Percentiles rank a stretch among this genome's conserved stretches.
Conservation (phyloP, 2,888 invertebrate genomes). For the Temnothorax ravouxi region DNA sequence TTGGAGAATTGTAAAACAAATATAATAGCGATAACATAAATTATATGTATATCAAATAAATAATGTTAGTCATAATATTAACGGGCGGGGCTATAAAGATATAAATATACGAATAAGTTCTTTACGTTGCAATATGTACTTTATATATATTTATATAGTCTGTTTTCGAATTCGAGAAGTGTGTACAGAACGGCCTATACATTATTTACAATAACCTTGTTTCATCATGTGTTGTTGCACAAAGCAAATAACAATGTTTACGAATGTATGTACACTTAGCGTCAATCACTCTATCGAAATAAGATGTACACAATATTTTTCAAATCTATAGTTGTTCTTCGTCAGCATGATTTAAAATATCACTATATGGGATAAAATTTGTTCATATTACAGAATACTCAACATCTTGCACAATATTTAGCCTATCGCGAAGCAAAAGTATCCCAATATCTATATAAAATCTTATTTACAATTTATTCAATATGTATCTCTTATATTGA, state of each 20-base stretch:
- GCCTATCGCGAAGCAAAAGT: not conserved
- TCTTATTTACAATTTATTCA: conserved; percentile 18
- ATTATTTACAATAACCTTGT: conserved; percentile 67
- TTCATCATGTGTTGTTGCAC: conserved; percentile 41
- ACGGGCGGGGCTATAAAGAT: conserved; percentile 39
- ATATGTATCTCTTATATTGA: conserved; percentile 13
- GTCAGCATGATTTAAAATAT: conserved; percentile 35
- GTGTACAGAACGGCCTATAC: conserved; percentile 42
- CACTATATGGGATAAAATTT: conserved; percentile 14
- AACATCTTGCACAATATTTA: conserved; percentile 15
- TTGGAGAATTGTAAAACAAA: conserved; percentile 16
- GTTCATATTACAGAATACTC: conserved; percentile 12
- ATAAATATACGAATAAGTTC: conserved; percentile 58
- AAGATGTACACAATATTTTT: conserved; percentile 33
- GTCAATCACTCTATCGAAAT: conserved; percentile 4
- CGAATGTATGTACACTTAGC: conserved; percentile 21
- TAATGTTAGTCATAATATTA: conserved; percentile 53
- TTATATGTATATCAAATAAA: conserved; percentile 59
- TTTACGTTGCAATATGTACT: conserved; percentile 43
- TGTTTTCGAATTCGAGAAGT: conserved; percentile 1
- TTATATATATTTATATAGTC: conserved; percentile 2
- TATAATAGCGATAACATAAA: conserved; percentile 21
- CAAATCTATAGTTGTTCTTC: not conserved
- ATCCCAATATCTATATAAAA: conserved; percentile 18
- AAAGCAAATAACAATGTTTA: conserved; percentile 29